Conservation (phyloP, 2,113 vertebrate genomes). For the Daphoenositta chrysoptera region DNA sequence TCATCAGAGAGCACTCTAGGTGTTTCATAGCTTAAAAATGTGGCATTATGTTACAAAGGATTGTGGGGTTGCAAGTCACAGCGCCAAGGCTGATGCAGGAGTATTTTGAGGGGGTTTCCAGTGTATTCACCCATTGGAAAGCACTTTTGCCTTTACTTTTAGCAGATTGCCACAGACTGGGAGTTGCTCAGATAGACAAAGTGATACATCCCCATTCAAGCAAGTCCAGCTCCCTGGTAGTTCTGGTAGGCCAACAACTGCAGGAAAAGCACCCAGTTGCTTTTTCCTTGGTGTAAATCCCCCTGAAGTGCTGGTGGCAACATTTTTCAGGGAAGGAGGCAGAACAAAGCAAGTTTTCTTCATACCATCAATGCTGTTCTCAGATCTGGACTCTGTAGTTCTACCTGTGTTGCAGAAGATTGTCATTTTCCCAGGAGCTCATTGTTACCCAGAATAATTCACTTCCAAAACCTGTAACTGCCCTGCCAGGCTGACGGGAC, state of each 20-base stretch:
- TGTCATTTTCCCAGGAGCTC: not conserved
- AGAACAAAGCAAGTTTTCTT: not conserved
- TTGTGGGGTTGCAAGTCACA: not conserved
- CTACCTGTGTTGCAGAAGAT: not conserved
- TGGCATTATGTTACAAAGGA: not conserved
- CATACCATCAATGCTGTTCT: fast-evolving
- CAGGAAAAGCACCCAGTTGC: not conserved
- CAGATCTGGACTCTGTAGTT: not conserved
- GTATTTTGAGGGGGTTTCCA: not conserved
- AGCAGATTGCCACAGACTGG: not conserved
- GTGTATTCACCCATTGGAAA: not conserved
- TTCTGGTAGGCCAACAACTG: not conserved
- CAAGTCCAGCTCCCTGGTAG: not conserved
- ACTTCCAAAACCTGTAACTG: not conserved
- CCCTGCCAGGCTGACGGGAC: not conserved
- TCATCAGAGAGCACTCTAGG: not conserved
- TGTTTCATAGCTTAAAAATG: not conserved
- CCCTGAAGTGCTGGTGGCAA: not conserved
- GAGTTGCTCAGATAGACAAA: not conserved
- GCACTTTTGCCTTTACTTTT: not conserved
- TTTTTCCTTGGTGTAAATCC: not conserved
- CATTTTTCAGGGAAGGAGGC: not conserved
- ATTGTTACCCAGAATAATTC: not conserved
- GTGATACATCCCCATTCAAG: not conserved
- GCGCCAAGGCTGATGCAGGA: not conserved